Base-by-base conservation (phyloP, 1,140 invertebrate species). In the Hirudo medicinalis region DNA sequence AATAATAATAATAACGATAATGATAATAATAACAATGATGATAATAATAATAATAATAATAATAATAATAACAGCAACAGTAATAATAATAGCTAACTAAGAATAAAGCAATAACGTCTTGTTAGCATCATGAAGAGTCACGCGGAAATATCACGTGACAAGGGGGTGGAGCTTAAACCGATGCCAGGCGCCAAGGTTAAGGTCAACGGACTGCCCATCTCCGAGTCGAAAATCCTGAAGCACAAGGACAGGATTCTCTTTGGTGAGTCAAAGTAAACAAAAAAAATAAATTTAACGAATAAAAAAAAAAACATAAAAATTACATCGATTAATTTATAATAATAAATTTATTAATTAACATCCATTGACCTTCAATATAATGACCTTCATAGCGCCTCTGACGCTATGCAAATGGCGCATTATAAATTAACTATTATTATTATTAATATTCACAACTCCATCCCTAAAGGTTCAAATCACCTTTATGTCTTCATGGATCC, bases 231-330 rank as follows among this genome's bases (percentile, higher is more conserved):
- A 11, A 73, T 73, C 19, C 77, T 83, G 13, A 72, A 73, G 29
- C 78, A 83, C 73, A 79, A 79, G 74, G 82, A 83, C 74, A 76
- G 81, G 67, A 78, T 83, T 43, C 73, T 83, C 22, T 82, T 83
- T 78, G 82, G 82, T 81, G 73, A 75, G 78, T 75, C 43, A 49
- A 49, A 49, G 15, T 5, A 49, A 20, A 20, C 15, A 29, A 43
- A 20, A 4, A 6, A 6, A n/a, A 2, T 15, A 72, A 69, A 15
- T 69, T 27, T 40, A 36, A 5, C 53, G 13, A 17, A 2, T n/a
- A 57, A n/a, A n/a, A n/a, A n/a, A n/a, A n/a, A n/a, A n/a, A n/a
- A n/a, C n/a, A n/a, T n/a, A n/a, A n/a, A n/a, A n/a, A n/a, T n/a
- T n/a, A n/a, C n/a, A n/a, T n/a, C n/a, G n/a, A n/a, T n/a, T n/a